Base-by-base conservation (phyloP, 2,888 invertebrate genomes). In the Clistopyga incitator region DNA sequence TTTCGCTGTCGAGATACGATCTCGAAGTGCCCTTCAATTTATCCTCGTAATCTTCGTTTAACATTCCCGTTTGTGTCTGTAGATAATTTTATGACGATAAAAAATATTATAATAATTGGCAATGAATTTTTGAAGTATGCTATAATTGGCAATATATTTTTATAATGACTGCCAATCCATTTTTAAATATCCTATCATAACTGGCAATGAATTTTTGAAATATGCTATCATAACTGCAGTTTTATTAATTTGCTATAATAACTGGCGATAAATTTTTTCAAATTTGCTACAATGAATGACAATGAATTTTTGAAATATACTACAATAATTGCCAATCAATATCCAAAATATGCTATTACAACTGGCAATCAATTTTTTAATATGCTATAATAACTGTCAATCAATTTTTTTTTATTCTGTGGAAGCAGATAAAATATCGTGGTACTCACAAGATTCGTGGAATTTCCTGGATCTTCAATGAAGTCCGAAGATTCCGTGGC, bases 1-100 rank as follows among this genome's bases (percentile, higher is more conserved):
- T 89, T 15, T 89, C 70, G 20, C 68, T 82, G 64, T 90, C 88
- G 29, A 87, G 77, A 29, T 11, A 20, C 10, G 56, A 42, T 6
- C 2, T 18, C 34, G 0, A 25, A 29, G 18, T 34, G 8, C 18
- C 11, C 3, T 20, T 64, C n/a, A 18, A 18, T 67, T 1, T 45
- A 45, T 67, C 47, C 2, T 64, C 38, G 15, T 13, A 11, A 29
- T 13, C 11, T 4, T 54, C 61, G 11, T 15, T 25, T 42, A 15
- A 1, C 15, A 52, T 15, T 18, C 18, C 70, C 70, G 18, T 47
- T 20, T 47, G 47, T 38, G 77, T 80, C 74, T 76, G 6, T 34
- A 65, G 67, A 25, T 38, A 56, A 71, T 25, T 52, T 25, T 6
- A 38, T 20, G 11, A n/a, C n/a, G n/a, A n/a, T n/a, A n/a, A n/a